Conservation (phyloP, 2,888 invertebrate genomes). For the Dusona sp. region DNA sequence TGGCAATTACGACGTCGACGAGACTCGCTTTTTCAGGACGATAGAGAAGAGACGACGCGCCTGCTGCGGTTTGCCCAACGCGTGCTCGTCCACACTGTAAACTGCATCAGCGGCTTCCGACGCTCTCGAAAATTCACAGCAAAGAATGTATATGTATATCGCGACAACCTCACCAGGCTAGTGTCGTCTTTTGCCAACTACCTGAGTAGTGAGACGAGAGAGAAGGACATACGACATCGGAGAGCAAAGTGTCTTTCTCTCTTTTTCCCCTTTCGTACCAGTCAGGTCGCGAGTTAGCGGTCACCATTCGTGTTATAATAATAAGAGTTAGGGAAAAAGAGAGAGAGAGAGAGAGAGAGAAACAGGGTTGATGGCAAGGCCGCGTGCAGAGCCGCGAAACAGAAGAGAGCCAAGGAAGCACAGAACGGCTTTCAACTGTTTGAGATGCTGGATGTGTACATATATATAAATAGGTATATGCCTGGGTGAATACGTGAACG, state of each 20-base stretch:
- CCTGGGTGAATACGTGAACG: conserved; percentile 36
- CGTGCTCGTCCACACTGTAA: neutral
- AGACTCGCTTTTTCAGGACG: conserved; percentile 71
- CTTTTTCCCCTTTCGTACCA: conserved; percentile 58
- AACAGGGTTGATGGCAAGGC: conserved; percentile 65
- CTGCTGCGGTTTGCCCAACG: conserved; percentile 66
- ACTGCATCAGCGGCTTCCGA: conserved; percentile 32
- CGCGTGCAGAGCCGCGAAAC: conserved; percentile 64
- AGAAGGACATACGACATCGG: conserved; percentile 11
- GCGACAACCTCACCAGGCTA: neutral
- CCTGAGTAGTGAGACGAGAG: neutral
- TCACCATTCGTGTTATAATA: conserved; percentile 59
- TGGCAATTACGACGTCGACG: conserved; percentile 84
- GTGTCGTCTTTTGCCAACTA: conserved; percentile 17
- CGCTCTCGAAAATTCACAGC: neutral
- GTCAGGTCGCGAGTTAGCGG: conserved; percentile 35
- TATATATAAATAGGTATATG: conserved; percentile 14
- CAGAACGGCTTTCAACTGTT: neutral
- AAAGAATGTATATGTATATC: conserved; percentile 1
- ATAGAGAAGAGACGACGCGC: conserved; percentile 2
- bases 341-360: conserved; percentile 28
- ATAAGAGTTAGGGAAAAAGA: conserved; percentile 46
- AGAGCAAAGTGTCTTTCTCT: conserved; percentile 39
- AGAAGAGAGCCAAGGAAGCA: conserved; percentile 65
- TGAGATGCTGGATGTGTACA: neutral